phyloP scores from a whole-genome alignment of 2,113 vertebrate genomes.

The Ciconia boyciana region DNA sequence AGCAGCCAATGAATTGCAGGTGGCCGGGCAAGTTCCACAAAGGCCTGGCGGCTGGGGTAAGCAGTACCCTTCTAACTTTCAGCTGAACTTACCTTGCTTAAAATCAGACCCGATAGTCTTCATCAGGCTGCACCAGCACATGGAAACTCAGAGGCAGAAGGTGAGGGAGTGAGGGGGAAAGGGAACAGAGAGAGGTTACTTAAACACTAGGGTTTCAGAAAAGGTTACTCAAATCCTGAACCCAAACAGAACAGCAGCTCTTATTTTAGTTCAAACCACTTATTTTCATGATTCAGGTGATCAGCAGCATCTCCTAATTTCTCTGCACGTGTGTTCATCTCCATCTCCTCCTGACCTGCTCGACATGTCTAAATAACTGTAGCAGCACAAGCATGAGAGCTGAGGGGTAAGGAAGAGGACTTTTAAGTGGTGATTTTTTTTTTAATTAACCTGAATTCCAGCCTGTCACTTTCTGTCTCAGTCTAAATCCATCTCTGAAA shows the following conservation, averaged over 20 bases:
- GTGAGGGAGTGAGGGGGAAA: not conserved
- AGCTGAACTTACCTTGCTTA: not conserved
- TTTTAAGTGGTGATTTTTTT: not conserved
- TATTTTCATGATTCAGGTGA: not conserved
- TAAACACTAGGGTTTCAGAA: not conserved
- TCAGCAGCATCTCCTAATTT: not conserved
- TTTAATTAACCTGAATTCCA: not conserved
- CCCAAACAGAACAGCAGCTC: not conserved
- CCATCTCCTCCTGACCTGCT: not conserved
- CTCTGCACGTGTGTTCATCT: not conserved
- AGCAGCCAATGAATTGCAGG: not conserved
- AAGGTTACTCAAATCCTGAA: not conserved
- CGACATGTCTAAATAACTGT: not conserved
- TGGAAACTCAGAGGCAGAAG: not conserved
- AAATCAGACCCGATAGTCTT: not conserved
- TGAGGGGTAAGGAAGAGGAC: not conserved
- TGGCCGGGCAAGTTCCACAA: not conserved
- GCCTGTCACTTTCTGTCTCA: not conserved
- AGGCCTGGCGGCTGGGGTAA: not conserved
- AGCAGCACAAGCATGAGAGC: not conserved
- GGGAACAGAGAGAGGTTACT: not conserved
- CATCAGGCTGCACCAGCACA: fast-evolving
- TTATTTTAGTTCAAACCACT: not conserved
- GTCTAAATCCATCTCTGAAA: not conserved
- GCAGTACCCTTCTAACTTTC: not conserved